Base-by-base conservation (phyloP, 2,888 invertebrate species). In the Diachrysia chrysitis region DNA sequence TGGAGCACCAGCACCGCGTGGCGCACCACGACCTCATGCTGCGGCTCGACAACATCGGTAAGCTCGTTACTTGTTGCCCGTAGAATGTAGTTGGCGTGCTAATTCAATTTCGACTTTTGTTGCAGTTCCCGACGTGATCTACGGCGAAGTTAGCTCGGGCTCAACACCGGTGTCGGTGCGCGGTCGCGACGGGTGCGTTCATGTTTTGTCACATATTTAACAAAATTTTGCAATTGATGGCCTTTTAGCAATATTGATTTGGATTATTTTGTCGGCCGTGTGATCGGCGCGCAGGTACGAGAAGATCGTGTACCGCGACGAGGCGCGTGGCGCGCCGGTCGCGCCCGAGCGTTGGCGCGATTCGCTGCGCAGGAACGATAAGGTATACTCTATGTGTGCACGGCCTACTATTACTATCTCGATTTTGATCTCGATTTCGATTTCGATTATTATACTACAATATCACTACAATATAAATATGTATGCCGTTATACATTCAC, bases 41-140 rank as follows among this genome's bases (percentile, higher is more conserved):
- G 51, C 75, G 89, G 21, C 87, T 89, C 58, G 86, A 89, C 72
- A 80, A 85, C 65, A 88, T 96, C 71, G 86, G 86, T 84, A 58
- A 4, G 19, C 1, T 0, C 17, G 5, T 4, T 5, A 25, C 25
- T 25, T 25, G 5, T 5, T 25, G 29, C 4, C 54, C 16, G 12
- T 19, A 10, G 35, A 10, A 10, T 3, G 12, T 37, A 37, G 1
- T 12, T 12, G 1, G 12, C 42, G 10, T n/a, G 42, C n/a, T n/a
- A 16, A 35, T 16, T 6, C 16, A 17, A 3, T 14, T 14, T 32
- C 14, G 35, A 3, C 42, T 17, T 35, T 0, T 63, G 32, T 64
- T 46, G 35, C 66, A 85, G 94, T 95, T 76, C 95, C 96, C 7
- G 96, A 96, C 81, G 96, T 96, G 54, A 96, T 96, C 69, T 96